Evolutionary conservation across 2,113 vertebrate species (phyloP).

Genomic region (Alaudala cheleensis): DNA sequence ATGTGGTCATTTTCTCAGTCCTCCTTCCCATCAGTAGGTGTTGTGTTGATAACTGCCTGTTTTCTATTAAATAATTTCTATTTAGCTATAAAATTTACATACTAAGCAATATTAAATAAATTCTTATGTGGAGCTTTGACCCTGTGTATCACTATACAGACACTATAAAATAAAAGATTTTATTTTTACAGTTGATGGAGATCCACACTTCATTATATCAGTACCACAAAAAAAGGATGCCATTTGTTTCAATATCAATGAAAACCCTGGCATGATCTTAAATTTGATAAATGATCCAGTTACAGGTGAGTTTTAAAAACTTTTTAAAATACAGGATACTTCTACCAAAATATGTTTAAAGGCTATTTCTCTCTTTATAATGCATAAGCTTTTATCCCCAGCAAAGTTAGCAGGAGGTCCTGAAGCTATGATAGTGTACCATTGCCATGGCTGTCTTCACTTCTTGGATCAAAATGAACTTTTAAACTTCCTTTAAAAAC

Average conservation of each 20-base stretch:
- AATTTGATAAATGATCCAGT: slow-evolving; percentile 84
- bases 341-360: background rate
- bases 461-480: background rate
- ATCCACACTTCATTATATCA: slow-evolving; percentile 93
- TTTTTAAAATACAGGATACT: background rate
- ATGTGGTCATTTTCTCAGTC: background rate
- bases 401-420: background rate
- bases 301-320: slow-evolving; percentile 74
- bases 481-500: background rate
- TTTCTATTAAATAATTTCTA: background rate
- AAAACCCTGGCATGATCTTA: slow-evolving; percentile 85
- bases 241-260: slow-evolving; percentile 93
- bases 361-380: background rate
- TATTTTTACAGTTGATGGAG: slow-evolving; percentile 86
- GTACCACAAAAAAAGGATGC: slow-evolving; percentile 82
- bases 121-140: background rate
- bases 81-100: background rate
- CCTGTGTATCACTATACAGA: background rate
- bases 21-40: background rate
- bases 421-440: background rate
- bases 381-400: background rate
- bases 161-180: background rate
- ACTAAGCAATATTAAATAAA: background rate
- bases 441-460: background rate
- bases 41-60: background rate